Evolutionary conservation across 2,888 invertebrate genomes (phyloP).

Genomic region (Diaprepes abbreviatus): DNA sequence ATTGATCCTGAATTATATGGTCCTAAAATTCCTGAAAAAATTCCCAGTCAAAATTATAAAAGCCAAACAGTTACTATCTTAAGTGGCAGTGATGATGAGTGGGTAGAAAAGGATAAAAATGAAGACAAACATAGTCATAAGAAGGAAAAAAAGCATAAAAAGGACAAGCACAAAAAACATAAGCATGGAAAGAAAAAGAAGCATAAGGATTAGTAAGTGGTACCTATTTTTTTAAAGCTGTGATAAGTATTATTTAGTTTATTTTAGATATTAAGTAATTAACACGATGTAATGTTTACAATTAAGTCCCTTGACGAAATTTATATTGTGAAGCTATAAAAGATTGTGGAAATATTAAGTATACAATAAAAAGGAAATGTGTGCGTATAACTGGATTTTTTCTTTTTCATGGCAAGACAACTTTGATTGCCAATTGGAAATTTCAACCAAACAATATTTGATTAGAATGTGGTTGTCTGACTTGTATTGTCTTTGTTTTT

Average conservation of each 20-base stretch:
- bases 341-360: too few species aligned
- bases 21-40: constrained; percentile 55
- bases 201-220: neutral
- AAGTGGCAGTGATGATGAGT: constrained; percentile 56
- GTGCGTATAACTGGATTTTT: too few species aligned
- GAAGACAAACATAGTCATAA: constrained; percentile 55
- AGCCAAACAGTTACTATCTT: constrained; percentile 30
- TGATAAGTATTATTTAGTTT: neutral
- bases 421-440: too few species aligned
- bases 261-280: too few species aligned
- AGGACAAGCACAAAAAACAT: constrained; percentile 68
- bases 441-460: too few species aligned
- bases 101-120: constrained; percentile 58
- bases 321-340: too few species aligned
- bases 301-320: too few species aligned
- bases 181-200: constrained; percentile 53
- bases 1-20: constrained; percentile 52
- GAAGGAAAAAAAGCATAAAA: constrained; percentile 65
- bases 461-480: too few species aligned
- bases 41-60: constrained; percentile 15
- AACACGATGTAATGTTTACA: too few species aligned
- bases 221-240: neutral
- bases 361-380: too few species aligned
- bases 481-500: too few species aligned
- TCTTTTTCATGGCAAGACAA: too few species aligned